Conservation (phyloP, 2,797 vertebrate genomes). For the Sebastes steindachneri region DNA sequence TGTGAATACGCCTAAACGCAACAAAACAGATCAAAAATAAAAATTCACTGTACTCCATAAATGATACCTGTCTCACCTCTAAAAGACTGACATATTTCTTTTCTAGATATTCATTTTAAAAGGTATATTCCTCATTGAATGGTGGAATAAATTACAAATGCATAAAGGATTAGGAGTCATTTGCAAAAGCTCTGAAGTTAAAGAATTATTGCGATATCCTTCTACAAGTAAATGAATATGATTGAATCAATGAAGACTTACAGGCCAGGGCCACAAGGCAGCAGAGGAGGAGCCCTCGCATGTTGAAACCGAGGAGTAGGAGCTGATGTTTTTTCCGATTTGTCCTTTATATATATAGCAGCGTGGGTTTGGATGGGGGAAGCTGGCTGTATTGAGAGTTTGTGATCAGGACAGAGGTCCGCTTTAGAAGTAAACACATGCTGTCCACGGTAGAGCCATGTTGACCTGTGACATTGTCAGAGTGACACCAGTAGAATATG, state of each 20-base stretch:
- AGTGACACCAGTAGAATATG: conserved; percentile 54
- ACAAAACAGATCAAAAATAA: not conserved
- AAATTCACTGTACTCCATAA: not conserved
- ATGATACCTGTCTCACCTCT: not conserved
- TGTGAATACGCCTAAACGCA: not conserved
- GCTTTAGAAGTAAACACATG: conserved; percentile 44
- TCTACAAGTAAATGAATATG: not conserved
- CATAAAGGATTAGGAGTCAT: not conserved
- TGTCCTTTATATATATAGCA: conserved; percentile 70
- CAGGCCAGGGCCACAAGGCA: conserved; percentile 78
- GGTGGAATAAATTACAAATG: not conserved
- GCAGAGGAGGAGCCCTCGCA: conserved; percentile 74
- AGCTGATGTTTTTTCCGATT: not conserved
- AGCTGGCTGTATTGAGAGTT: not conserved
- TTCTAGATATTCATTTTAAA: not conserved
- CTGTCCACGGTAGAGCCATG: conserved; percentile 1
- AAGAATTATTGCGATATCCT: not conserved
- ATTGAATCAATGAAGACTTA: conserved; percentile 59
- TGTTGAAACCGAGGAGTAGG: conserved; percentile 59
- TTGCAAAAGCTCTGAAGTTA: not conserved
- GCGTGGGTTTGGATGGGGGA: conserved; percentile 4
- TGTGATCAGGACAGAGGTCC: conserved; percentile 3
- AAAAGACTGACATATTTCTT: not conserved
- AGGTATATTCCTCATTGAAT: not conserved
- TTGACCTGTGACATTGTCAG: conserved; percentile 75